phyloP scores from a whole-genome alignment of 2,113 vertebrate species.

The Muscicapa adusta region DNA sequence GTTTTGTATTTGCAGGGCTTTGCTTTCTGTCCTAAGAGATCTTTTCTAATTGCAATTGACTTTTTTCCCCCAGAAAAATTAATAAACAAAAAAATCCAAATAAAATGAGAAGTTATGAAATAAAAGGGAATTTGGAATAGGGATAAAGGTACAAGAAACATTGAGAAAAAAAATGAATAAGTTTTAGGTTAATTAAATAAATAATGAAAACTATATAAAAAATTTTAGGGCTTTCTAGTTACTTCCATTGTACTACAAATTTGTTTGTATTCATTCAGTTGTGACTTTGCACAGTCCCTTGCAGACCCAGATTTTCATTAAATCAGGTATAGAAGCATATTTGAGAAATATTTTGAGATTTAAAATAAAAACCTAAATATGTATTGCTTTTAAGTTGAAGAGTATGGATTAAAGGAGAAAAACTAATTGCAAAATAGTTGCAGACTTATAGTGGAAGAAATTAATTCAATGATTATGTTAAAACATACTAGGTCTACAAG shows the following conservation, averaged over 20 bases:
- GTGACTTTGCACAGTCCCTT: neutral
- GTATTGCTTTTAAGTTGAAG: neutral
- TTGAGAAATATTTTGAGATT: neutral
- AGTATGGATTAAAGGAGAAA: neutral
- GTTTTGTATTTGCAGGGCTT: neutral
- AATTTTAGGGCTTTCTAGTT: neutral
- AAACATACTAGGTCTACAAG: neutral
- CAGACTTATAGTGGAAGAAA: neutral
- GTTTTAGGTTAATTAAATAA: neutral
- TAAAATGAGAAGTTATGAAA: neutral
- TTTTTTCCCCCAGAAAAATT: neutral
- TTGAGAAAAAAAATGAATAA: neutral
- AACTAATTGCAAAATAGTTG: neutral
- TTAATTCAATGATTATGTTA: neutral
- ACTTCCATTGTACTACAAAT: neutral
- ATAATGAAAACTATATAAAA: neutral
- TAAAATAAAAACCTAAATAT: neutral
- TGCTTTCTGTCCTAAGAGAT: neutral
- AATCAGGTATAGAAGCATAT: neutral
- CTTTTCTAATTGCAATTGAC: conserved; percentile 3
- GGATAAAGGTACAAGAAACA: neutral
- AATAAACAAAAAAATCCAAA: conserved; percentile 34
- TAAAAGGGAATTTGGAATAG: no score
- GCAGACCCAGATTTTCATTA: neutral
- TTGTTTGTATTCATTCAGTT: neutral